Conservation (phyloP, 2,888 invertebrate genomes). For the Caenorhabditis afra region DNA sequence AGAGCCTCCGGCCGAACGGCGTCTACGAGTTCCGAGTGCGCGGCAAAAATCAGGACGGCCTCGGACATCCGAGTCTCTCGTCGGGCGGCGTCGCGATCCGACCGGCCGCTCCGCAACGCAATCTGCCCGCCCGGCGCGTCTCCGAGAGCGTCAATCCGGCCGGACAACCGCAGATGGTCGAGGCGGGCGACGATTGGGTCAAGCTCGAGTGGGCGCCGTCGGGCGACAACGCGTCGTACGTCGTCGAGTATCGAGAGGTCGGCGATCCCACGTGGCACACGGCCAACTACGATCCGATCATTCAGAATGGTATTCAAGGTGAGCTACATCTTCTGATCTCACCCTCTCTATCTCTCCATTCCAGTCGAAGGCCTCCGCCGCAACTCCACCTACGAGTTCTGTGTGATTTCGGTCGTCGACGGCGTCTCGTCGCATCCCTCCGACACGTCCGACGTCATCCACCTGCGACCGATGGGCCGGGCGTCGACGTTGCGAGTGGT, state of each 20-base stretch:
- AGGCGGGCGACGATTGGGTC: conserved; percentile 78
- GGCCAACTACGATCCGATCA: conserved; percentile 74
- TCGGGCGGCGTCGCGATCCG: conserved; percentile 54
- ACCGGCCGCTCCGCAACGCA: conserved; percentile 61
- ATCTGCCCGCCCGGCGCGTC: conserved; percentile 40
- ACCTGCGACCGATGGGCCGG: conserved; percentile 71
- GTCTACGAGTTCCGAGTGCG: conserved; percentile 80
- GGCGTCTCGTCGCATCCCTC: conserved; percentile 72
- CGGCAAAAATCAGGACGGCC: conserved; percentile 76
- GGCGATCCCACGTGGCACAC: conserved; percentile 76
- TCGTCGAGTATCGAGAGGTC: conserved; percentile 79
- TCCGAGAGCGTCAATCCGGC: conserved; percentile 53
- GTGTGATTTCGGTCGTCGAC: conserved; percentile 74
- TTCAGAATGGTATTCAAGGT: conserved; percentile 74
- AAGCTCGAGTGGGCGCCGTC: conserved; percentile 77
- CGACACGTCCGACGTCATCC: conserved; percentile 76
- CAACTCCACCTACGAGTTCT: conserved; percentile 80
- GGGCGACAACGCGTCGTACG: conserved; percentile 68
- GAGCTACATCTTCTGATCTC: too few species aligned
- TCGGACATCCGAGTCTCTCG: conserved; percentile 62
- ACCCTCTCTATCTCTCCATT: conserved; percentile 21
- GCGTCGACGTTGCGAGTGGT: conserved; percentile 58
- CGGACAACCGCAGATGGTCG: conserved; percentile 73
- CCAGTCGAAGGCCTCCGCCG: conserved; percentile 77
- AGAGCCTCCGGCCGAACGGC: conserved; percentile 79